Evolutionary conservation across 2,797 vertebrate genomes (phyloP).

Genomic region (Ctenochaetus hawaiiensis): DNA sequence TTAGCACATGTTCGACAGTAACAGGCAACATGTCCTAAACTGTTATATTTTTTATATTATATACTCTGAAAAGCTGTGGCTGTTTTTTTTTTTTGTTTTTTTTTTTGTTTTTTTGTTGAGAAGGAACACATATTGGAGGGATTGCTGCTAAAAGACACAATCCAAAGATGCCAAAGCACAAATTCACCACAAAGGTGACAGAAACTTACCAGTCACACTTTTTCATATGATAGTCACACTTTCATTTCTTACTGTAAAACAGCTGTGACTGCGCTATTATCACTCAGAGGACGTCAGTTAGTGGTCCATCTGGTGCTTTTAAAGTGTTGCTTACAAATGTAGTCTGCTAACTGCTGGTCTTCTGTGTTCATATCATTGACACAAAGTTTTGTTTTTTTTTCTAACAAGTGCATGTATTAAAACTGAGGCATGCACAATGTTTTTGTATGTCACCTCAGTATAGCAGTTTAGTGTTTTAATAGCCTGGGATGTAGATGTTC

Average conservation of each 20-base stretch:
- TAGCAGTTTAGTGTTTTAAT: no score
- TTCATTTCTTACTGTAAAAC: conserved; percentile 21
- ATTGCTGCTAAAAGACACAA: not conserved
- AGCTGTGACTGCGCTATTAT: conserved; percentile 48
- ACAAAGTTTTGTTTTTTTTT: not conserved
- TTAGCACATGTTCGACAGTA: no score
- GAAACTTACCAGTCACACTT: not conserved
- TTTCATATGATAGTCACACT: conserved; percentile 18
- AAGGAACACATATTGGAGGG: no score
- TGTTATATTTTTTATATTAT: no score
- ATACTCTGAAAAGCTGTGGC: no score
- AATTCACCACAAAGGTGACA: not conserved
- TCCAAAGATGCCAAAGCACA: not conserved
- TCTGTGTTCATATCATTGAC: not conserved
- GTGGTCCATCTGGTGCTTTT: conserved; percentile 24
- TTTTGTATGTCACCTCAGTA: no score
- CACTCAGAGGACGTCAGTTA: conserved; percentile 11
- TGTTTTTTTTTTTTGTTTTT: no score
- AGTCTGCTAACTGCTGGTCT: not conserved
- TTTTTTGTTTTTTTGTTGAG: no score
- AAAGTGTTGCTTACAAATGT: conserved; percentile 19
- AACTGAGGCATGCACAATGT: no score
- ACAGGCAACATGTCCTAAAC: no score
- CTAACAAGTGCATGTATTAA: no score
- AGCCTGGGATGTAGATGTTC: no score